A percentile compares a stretch with the other conserved stretches of the same genome.
Evolutionary conservation across 2,797 vertebrate genomes (phyloP).

Genomic region (Gambusia yucatana): DNA sequence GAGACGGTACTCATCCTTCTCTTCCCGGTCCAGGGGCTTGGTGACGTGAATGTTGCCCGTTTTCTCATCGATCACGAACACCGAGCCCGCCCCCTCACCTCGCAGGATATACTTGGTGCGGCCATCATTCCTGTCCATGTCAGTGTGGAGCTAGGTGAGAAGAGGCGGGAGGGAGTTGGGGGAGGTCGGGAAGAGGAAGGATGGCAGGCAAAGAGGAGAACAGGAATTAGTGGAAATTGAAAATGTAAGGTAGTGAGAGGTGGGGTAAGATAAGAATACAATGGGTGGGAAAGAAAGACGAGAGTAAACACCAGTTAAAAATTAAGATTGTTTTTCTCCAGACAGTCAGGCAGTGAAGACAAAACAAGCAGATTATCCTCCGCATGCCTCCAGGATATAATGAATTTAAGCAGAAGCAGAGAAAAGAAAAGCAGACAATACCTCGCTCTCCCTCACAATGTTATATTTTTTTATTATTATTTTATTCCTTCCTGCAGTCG

Average conservation of each 20-base stretch:
- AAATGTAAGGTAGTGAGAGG: conserved; percentile 8
- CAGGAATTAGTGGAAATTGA: conserved; percentile 9
- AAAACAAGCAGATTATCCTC: conserved; percentile 70
- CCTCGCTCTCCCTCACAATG: conserved; percentile 20
- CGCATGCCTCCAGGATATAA: conserved; percentile 60
- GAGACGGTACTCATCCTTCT: conserved; percentile 91
- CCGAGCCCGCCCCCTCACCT: conserved; percentile 90
- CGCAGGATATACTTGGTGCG: conserved; percentile 89
- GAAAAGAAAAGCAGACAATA: conserved; percentile 54
- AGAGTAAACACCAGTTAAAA: conserved; percentile 67
- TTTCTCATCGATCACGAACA: conserved; percentile 93
- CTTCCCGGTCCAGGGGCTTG: conserved; percentile 91
- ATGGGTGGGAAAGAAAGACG: conserved; percentile 36
- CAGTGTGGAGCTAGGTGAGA: conserved; percentile 84
- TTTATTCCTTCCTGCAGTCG: conserved; percentile 19
- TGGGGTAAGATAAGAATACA: conserved; percentile 20
- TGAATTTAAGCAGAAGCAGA: conserved; percentile 59
- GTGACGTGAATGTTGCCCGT: conserved; percentile 94
- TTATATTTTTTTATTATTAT: not conserved
- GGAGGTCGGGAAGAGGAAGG: not conserved
- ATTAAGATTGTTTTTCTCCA: conserved; percentile 61
- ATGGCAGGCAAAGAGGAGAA: conserved; percentile 7
- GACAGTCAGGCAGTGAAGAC: conserved; percentile 57
- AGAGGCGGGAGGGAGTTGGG: not conserved
- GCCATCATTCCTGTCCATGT: conserved; percentile 90